Evolutionary conservation across 2,113 vertebrate genomes (phyloP).

Genomic region (Austrofundulus limnaeus): DNA sequence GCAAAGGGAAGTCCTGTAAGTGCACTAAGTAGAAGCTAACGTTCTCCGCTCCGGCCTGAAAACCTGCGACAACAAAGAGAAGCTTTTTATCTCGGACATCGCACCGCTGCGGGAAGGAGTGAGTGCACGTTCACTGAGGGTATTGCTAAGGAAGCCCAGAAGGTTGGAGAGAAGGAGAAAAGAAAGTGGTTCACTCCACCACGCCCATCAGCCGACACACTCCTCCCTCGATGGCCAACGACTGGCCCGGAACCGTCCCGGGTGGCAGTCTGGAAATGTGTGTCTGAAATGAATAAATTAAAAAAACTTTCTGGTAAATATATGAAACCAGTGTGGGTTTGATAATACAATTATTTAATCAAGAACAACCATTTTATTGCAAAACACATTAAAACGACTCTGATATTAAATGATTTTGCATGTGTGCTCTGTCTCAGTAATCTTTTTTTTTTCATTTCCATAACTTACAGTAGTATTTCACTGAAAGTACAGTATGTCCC

Average conservation of each 20-base stretch:
- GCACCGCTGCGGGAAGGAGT: constrained; percentile 57
- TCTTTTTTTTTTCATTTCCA: no score
- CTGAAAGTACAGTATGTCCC: no score
- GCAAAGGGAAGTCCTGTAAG: constrained; percentile 65
- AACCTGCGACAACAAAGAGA: constrained; percentile 78
- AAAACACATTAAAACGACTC: no score
- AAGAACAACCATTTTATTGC: no score
- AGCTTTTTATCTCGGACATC: constrained; percentile 65
- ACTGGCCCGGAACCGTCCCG: constrained; percentile 94
- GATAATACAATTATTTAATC: no score
- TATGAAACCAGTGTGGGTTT: constrained; percentile 14
- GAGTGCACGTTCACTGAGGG: constrained; percentile 8
- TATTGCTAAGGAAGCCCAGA: constrained; percentile 66
- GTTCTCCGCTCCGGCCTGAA: constrained; percentile 60
- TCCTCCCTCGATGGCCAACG: constrained; percentile 97
- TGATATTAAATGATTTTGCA: no score
- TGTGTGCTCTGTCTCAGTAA: no score
- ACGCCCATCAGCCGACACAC: constrained; percentile 90
- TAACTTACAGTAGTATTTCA: no score
- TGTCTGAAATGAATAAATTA: constrained; percentile 79
- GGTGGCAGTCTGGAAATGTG: constrained; percentile 98
- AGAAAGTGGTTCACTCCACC: constrained; percentile 75
- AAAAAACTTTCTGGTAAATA: background rate
- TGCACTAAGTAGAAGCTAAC: constrained; percentile 76
- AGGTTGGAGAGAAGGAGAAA: constrained; percentile 5